Evolutionary conservation across 2,888 invertebrate genomes (phyloP).

Genomic region (Volucella zonaria): DNA sequence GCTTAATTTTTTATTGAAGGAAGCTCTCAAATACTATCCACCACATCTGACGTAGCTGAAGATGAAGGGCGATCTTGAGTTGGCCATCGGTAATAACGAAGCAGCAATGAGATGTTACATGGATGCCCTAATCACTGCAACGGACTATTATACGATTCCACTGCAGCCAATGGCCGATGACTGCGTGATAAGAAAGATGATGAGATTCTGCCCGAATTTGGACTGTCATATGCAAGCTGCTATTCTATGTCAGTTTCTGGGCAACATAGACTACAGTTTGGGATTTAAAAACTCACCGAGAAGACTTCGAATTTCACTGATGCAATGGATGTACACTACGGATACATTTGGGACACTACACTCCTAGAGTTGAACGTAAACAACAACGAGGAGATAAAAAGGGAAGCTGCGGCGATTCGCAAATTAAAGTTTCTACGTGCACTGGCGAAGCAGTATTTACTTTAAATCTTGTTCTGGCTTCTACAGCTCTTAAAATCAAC

Average conservation of each 20-base stretch:
- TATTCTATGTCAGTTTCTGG: conserved; percentile 94
- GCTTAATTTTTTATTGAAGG: conserved; percentile 89
- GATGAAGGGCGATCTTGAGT: conserved; percentile 90
- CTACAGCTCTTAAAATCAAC: conserved; percentile 5
- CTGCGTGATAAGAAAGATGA: conserved; percentile 91
- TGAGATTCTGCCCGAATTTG: conserved; percentile 93
- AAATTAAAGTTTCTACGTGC: conserved; percentile 93
- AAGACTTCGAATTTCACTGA: conserved; percentile 89
- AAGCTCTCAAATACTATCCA: conserved; percentile 91
- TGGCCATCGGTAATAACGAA: conserved; percentile 87
- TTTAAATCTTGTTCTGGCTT: conserved; percentile 78
- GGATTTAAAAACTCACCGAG: conserved; percentile 96
- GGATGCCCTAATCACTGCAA: conserved; percentile 91
- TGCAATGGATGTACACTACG: conserved; percentile 96
- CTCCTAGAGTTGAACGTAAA: conserved; percentile 97
- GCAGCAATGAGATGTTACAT: conserved; percentile 93
- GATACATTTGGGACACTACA: conserved; percentile 97
- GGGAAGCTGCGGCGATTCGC: conserved; percentile 93
- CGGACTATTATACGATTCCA: conserved; percentile 92
- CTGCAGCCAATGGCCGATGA: conserved; percentile 91
- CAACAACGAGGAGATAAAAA: conserved; percentile 97
- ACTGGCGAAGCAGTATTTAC: conserved; percentile 92
- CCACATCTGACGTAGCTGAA: conserved; percentile 90
- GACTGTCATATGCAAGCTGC: conserved; percentile 95
- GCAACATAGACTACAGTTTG: conserved; percentile 94